Evolutionary conservation across 1,140 invertebrate species (phyloP).

Genomic region (Sipha flava): DNA sequence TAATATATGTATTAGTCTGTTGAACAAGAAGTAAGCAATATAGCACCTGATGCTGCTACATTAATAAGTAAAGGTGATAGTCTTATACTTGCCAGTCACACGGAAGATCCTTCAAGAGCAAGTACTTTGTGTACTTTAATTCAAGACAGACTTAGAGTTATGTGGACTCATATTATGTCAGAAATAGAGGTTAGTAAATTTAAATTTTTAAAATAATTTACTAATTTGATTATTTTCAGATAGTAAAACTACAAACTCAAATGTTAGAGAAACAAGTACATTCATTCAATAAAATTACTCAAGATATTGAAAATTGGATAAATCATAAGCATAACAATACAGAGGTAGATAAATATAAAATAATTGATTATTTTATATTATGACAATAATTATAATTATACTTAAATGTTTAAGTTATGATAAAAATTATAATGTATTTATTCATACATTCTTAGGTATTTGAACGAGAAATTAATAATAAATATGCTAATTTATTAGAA

Average conservation of each 20-base stretch:
- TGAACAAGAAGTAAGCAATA: constrained; percentile 53
- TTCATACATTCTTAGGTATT: constrained; percentile 40
- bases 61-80: constrained; percentile 70
- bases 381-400: background rate
- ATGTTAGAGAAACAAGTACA: constrained; percentile 51
- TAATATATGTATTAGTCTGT: constrained; percentile 46
- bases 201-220: background rate
- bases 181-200: constrained; percentile 49
- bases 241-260: constrained; percentile 46
- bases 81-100: constrained; percentile 58
- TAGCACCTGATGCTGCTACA: constrained; percentile 69
- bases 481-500: constrained; percentile 18
- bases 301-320: constrained; percentile 49
- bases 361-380: constrained; percentile 32
- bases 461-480: constrained; percentile 27
- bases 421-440: background rate
- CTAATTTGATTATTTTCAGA: constrained; percentile 34
- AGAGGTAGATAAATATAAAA: constrained; percentile 51
- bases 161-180: constrained; percentile 59
- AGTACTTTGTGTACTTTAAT: constrained; percentile 50
- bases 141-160: constrained; percentile 54
- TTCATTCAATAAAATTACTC: constrained; percentile 46
- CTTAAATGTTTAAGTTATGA: background rate
- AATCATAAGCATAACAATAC: constrained; percentile 47
- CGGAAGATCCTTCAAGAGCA: constrained; percentile 48